These are phyloP conservation scores for Tetragonula clypearis DNA, from an alignment of 1,140 invertebrate species.

Conservation along the genomic window DNA sequence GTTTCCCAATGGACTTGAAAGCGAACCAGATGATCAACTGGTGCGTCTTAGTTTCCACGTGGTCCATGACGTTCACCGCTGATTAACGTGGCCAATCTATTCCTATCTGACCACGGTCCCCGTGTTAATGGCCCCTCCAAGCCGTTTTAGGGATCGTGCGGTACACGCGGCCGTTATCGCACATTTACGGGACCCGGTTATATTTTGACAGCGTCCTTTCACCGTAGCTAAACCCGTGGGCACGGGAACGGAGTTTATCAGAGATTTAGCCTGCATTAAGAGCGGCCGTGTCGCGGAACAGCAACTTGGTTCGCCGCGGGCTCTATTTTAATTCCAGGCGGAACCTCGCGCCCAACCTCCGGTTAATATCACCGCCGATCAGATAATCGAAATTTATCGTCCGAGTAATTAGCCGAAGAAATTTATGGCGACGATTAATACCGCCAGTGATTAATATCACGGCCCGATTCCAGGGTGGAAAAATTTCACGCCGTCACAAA, in stretches of 20 bases:
- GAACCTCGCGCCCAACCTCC: not conserved
- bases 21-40: conserved; percentile 13
- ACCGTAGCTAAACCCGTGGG: conserved; percentile 18
- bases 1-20: no score
- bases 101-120: not conserved
- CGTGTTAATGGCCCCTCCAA: conserved; percentile 2
- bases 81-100: conserved; percentile 5
- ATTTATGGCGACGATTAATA: conserved; percentile 24
- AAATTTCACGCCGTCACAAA: not conserved
- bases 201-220: conserved; percentile 38
- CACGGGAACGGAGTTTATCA: conserved; percentile 11
- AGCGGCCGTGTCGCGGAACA: not conserved
- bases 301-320: not conserved
- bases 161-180: conserved; percentile 5
- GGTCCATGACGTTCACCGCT: not conserved
- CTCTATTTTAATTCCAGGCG: conserved; percentile 5
- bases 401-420: conserved; percentile 21
- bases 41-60: conserved; percentile 25
- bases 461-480: not conserved
- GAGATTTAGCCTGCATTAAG: conserved; percentile 23
- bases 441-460: not conserved
- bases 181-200: not conserved
- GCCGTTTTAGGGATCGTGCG: not conserved
- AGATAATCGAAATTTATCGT: conserved; percentile 43
- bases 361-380: conserved; percentile 31